phyloP scores from a whole-genome alignment of 2,113 vertebrate genomes.

The Callipepla squamata region DNA sequence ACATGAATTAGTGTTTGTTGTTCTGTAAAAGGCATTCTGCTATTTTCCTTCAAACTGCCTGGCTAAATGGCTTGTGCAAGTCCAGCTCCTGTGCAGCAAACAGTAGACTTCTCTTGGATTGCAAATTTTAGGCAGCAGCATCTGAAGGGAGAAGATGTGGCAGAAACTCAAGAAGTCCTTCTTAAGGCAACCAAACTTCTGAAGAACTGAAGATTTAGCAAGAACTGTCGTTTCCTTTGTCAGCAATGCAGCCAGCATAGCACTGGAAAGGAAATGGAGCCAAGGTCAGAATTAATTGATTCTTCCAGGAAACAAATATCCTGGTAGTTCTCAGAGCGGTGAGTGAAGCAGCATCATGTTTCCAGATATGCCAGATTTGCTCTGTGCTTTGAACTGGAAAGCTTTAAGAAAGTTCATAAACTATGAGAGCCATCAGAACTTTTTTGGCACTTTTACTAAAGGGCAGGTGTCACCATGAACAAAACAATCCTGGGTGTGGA shows the following conservation, averaged over 20 bases:
- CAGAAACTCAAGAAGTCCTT: not conserved
- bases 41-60: not conserved
- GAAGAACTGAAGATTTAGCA: not conserved
- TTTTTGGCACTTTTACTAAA: not conserved
- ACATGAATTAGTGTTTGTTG: not conserved
- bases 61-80: not conserved
- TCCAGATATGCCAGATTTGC: not conserved
- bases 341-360: not conserved
- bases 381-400: not conserved
- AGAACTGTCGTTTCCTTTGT: not conserved
- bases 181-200: not conserved
- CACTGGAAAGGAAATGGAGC: not conserved
- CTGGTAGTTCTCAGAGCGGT: not conserved
- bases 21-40: constrained; percentile 11
- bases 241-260: not conserved
- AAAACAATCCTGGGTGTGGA: not conserved
- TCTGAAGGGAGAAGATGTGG: not conserved
- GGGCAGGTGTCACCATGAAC: not conserved
- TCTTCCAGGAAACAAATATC: not conserved
- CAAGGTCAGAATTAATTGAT: not conserved
- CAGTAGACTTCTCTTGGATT: rapidly evolving
- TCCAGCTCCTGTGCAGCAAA: not conserved
- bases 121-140: not conserved
- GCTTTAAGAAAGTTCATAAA: not conserved
- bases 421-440: not conserved